phyloP scores from a whole-genome alignment of 2,888 invertebrate species.

The Gymnoscelis rufifasciata region DNA sequence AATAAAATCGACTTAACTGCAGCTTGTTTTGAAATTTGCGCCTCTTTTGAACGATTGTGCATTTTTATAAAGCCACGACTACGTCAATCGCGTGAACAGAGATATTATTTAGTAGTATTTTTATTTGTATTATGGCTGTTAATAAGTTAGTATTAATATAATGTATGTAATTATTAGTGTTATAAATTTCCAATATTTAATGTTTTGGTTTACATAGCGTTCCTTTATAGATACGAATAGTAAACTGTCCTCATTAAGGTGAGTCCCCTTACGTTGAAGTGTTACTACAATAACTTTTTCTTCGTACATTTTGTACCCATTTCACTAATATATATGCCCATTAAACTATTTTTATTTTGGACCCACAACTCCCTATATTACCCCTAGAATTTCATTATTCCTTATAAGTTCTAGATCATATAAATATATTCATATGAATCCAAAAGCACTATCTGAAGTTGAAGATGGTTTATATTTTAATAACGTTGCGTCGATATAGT shows the following conservation, averaged over 20 bases:
- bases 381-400: constrained; percentile 54
- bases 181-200: constrained; percentile 54
- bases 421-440: constrained; percentile 66
- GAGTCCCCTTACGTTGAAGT: no score
- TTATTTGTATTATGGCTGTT: constrained; percentile 49
- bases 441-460: constrained; percentile 38
- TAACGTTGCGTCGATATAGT: constrained; percentile 34
- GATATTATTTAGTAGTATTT: constrained; percentile 31
- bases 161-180: constrained; percentile 62
- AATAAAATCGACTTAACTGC: constrained; percentile 3
- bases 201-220: constrained; percentile 58
- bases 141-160: constrained; percentile 61
- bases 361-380: constrained; percentile 33
- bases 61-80: constrained; percentile 2
- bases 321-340: constrained; percentile 33
- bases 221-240: constrained; percentile 52
- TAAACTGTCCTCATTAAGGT: constrained; percentile 39
- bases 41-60: constrained; percentile 1
- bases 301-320: constrained; percentile 40
- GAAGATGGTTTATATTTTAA: constrained; percentile 37
- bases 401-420: constrained; percentile 77
- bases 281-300: constrained; percentile 34
- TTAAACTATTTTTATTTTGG: constrained; percentile 31
- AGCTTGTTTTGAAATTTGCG: background rate
- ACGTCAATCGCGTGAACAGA: constrained; percentile 17